Conservation (phyloP, 64 coral and sea anemone genomes). For the Catalaphyllia jardinei region DNA sequence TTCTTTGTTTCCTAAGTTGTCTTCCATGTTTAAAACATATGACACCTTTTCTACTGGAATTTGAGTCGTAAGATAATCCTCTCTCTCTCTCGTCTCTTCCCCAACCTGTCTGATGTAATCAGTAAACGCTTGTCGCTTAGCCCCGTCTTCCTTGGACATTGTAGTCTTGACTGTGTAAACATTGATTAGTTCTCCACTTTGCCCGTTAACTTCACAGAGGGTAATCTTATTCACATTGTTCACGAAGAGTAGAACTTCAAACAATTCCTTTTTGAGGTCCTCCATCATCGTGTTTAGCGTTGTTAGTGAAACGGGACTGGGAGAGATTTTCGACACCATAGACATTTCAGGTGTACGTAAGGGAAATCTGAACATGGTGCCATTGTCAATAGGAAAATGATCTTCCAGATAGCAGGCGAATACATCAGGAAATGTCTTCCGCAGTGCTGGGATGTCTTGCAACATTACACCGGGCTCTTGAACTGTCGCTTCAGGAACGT, state of each 20-base stretch:
- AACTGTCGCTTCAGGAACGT: constrained; percentile 53
- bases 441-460: constrained; percentile 29
- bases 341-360: constrained; percentile 14
- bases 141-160: constrained; percentile 58
- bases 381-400: too few relatives aligned
- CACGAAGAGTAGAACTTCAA: too few relatives aligned
- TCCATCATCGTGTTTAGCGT: constrained; percentile 34
- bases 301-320: background rate
- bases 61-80: background rate
- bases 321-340: background rate
- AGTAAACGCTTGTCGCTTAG: constrained; percentile 64
- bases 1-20: constrained; percentile 48
- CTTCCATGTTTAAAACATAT: constrained; percentile 66
- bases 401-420: constrained; percentile 48
- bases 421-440: constrained; percentile 62
- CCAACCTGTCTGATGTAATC: constrained; percentile 24
- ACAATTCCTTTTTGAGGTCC: constrained; percentile 10
- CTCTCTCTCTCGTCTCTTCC: constrained; percentile 5
- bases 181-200: constrained; percentile 32
- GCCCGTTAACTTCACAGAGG: constrained; percentile 62
- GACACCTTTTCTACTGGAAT: constrained; percentile 60
- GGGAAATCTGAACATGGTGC: too few relatives aligned
- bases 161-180: constrained; percentile 43
- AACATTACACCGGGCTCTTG: constrained; percentile 56
- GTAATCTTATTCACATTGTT: constrained; percentile 24